Base-by-base conservation (phyloP, 2,888 invertebrate species). In the Chrysodeixis includens region DNA sequence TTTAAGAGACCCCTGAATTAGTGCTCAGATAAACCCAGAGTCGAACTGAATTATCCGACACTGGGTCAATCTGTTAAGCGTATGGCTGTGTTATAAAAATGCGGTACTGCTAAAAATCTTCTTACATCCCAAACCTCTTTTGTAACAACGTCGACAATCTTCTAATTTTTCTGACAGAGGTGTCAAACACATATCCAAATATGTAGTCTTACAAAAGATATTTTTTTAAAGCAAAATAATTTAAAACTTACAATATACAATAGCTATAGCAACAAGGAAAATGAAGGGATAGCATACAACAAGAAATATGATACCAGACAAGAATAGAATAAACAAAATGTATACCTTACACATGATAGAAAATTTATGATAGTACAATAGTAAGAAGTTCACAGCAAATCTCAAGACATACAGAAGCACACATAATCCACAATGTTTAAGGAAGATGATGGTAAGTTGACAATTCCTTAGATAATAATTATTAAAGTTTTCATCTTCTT, bases 391-490 rank as follows among this genome's bases (percentile, higher is more conserved):
- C n/a, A n/a, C n/a, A n/a, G n/a, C n/a, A n/a, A n/a, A n/a, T n/a
- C n/a, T n/a, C n/a, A n/a, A n/a, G n/a, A n/a, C n/a, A n/a, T n/a
- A n/a, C n/a, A n/a, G n/a, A n/a, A n/a, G n/a, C n/a, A n/a, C n/a
- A n/a, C n/a, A n/a, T n/a, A n/a, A n/a, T n/a, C n/a, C 46, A 73
- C 56, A 9, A 73, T 71, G 74, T 59, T 66, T 1, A 68, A 57
- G 2, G 68, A 64, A 1, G 74, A 66, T 0, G 69, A 72, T 18
- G 69, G 71, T 71, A 51, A 66, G 61, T 14, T 14, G 26, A 26
- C 6, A 26, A 26, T 26, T n/a, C n/a, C n/a, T n/a, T n/a, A n/a
- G n/a, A n/a, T n/a, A n/a, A n/a, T n/a, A n/a, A n/a, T n/a, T n/a
- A n/a, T n/a, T n/a, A n/a, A n/a, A n/a, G n/a, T n/a, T n/a, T n/a